These are phyloP conservation scores for Clamator glandarius DNA, from an alignment of 2,797 vertebrate species.

Conservation along the genomic window DNA sequence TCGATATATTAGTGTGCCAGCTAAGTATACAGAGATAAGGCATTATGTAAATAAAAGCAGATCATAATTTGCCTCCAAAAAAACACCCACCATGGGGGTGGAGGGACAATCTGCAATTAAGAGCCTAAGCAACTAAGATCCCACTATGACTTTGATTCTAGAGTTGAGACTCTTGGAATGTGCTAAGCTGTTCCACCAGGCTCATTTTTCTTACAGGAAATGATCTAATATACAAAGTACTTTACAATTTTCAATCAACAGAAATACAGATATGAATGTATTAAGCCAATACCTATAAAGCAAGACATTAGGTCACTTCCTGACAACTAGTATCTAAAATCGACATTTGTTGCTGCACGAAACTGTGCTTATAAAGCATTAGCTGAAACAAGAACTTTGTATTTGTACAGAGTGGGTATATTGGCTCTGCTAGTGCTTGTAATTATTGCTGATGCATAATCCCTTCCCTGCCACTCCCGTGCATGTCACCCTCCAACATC, in stretches of 20 bases:
- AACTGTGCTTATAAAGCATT: not conserved
- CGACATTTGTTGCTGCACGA: constrained; percentile 18
- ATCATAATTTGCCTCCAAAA: not conserved
- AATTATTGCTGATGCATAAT: constrained; percentile 21
- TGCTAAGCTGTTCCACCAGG: constrained; percentile 47
- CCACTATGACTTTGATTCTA: constrained; percentile 30
- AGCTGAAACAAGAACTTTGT: constrained; percentile 12
- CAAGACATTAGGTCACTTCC: constrained; percentile 70
- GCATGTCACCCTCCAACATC: not conserved
- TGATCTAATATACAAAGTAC: constrained; percentile 65
- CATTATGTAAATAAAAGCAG: not conserved
- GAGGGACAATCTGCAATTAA: not conserved
- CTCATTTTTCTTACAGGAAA: constrained; percentile 62
- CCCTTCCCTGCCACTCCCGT: constrained; percentile 44
- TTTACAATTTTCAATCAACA: constrained; percentile 62
- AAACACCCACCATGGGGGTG: too few species aligned
- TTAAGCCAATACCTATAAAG: constrained; percentile 54
- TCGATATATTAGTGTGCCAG: not conserved
- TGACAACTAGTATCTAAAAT: constrained; percentile 55
- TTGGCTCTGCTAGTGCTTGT: constrained; percentile 22
- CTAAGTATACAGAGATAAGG: constrained; percentile 29
- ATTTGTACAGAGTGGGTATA: constrained; percentile 29
- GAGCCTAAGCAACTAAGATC: not conserved
- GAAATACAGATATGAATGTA: constrained; percentile 68
- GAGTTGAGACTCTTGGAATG: constrained; percentile 14